phyloP scores from a whole-genome alignment of 2,797 vertebrate genomes.

The Hybognathus amarus region DNA sequence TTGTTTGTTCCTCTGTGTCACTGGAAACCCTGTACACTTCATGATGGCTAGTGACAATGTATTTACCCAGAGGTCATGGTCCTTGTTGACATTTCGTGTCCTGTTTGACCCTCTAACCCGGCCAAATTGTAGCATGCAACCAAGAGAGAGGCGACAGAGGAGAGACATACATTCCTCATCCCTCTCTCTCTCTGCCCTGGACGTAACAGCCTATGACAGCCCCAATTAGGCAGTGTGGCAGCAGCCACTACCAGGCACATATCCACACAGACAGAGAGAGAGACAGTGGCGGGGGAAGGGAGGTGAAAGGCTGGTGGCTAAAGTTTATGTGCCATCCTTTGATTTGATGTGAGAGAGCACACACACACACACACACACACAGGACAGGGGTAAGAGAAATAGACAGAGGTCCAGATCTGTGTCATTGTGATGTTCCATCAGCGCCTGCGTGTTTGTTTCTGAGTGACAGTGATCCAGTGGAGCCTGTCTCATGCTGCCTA shows the following conservation, averaged over 20 bases:
- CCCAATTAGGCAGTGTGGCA: slow-evolving; percentile 65
- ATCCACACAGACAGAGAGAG: slow-evolving; percentile 51
- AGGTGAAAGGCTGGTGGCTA: slow-evolving; percentile 65
- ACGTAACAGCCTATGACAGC: slow-evolving; percentile 63
- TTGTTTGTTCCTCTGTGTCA: not conserved
- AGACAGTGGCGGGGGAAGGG: slow-evolving; percentile 51
- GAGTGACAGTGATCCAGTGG: slow-evolving; percentile 77
- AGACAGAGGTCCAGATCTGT: slow-evolving; percentile 77
- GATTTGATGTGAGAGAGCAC: slow-evolving; percentile 74
- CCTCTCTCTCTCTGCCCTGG: slow-evolving; percentile 39
- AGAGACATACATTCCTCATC: slow-evolving; percentile 45
- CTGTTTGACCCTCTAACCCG: slow-evolving; percentile 47
- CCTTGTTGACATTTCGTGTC: slow-evolving; percentile 50
- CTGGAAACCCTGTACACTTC: not conserved
- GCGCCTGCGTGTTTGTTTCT: slow-evolving; percentile 71
- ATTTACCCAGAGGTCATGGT: slow-evolving; percentile 34
- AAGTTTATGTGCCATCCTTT: slow-evolving; percentile 69
- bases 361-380: slow-evolving; percentile 41
- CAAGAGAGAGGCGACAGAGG: slow-evolving; percentile 43
- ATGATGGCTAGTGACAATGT: slow-evolving; percentile 5
- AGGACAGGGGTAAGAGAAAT: slow-evolving; percentile 70
- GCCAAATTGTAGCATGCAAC: slow-evolving; percentile 30
- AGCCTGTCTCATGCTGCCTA: slow-evolving; percentile 60
- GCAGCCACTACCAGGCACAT: slow-evolving; percentile 61
- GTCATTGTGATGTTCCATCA: slow-evolving; percentile 76